phyloP scores from a whole-genome alignment of 2,113 vertebrate genomes.

The Pseudolaguvia tuberculata region DNA sequence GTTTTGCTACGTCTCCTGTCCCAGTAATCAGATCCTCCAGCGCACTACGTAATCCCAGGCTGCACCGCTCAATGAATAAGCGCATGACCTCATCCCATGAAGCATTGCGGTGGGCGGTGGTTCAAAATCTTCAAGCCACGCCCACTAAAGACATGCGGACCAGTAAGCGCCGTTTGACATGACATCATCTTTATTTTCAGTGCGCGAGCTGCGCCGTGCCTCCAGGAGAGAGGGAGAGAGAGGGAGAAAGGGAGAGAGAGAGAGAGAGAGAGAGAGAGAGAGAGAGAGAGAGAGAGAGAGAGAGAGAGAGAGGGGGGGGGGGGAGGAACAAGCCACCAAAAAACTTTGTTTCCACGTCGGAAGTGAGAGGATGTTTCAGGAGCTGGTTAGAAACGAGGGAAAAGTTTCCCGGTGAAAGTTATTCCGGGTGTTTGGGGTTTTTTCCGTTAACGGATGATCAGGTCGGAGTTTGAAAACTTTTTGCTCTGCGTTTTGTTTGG shows the following conservation, averaged over 20 bases:
- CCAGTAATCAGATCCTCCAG: constrained; percentile 81
- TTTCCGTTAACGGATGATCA: not conserved
- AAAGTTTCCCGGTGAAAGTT: not conserved
- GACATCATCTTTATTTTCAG: constrained; percentile 99
- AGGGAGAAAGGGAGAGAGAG: not conserved
- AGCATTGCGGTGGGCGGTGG: constrained; percentile 77
- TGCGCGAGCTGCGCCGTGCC: constrained; percentile 49
- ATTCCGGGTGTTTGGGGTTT: not conserved
- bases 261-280: not conserved
- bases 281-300: not conserved
- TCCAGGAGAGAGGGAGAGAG: not conserved
- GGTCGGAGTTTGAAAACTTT: not conserved
- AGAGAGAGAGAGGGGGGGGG: not conserved
- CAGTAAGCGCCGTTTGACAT: constrained; percentile 79
- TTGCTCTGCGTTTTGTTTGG: not conserved
- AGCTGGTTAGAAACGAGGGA: not conserved
- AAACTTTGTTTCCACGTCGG: constrained; percentile 90
- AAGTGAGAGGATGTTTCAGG: constrained; percentile 51
- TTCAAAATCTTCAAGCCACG: constrained; percentile 71
- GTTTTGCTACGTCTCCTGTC: not conserved
- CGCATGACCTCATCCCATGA: constrained; percentile 96
- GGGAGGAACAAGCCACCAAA: constrained; percentile 46
- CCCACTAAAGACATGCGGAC: constrained; percentile 60
- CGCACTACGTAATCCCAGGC: constrained; percentile 94
- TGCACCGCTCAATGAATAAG: constrained; percentile 72